Conservation (phyloP, 2,113 vertebrate species). For the Mus pahari region DNA sequence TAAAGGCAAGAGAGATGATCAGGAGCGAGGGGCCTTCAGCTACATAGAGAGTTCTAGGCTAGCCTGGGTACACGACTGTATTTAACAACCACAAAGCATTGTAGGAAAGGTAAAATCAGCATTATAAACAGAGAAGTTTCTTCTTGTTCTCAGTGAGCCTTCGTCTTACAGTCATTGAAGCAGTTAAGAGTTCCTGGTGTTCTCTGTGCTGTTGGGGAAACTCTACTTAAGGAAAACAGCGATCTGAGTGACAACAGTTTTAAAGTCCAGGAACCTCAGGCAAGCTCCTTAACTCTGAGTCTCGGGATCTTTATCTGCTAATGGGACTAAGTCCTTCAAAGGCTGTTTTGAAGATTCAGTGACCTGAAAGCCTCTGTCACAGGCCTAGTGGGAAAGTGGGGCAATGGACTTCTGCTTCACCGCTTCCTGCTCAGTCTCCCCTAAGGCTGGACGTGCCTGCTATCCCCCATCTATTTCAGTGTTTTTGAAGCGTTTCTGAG, state of each 20-base stretch:
- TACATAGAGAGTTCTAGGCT: not conserved
- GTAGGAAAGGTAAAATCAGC: not conserved
- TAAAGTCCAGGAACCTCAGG: not conserved
- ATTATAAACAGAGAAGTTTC: not conserved
- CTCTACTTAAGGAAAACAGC: not conserved
- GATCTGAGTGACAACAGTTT: not conserved
- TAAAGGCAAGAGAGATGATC: not conserved
- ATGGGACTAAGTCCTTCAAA: not conserved
- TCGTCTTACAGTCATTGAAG: not conserved
- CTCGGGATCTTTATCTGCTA: not conserved
- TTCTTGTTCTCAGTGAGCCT: not conserved
- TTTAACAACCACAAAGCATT: not conserved
- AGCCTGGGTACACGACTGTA: not conserved
- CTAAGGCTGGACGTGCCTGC: not conserved
- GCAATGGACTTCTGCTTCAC: not conserved
- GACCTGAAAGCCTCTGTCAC: not conserved
- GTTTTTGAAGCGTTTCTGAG: conserved; percentile 4
- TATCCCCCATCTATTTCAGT: not conserved
- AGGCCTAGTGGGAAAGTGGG: not conserved
- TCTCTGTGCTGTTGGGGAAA: conserved; percentile 10
- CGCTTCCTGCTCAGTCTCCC: rapidly evolving
- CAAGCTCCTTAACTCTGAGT: not conserved
- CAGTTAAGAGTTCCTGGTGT: not conserved
- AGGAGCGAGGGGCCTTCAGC: not conserved
- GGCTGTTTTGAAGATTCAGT: not conserved